These are phyloP conservation scores for Drosophila merina DNA, from an alignment of 2,888 invertebrate genomes.

Conservation along the genomic window DNA sequence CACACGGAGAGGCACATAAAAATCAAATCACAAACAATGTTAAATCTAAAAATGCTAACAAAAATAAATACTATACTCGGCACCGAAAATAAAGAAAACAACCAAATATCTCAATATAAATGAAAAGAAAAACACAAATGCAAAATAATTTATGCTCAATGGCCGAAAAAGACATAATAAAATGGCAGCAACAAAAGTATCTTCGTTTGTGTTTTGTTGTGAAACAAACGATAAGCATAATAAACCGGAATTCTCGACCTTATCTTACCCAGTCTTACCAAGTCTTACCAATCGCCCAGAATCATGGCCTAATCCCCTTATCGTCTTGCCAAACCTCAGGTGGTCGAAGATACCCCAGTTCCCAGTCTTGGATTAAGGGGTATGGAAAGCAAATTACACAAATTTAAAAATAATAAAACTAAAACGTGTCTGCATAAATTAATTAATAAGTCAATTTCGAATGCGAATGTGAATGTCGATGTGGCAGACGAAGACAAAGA, in stretches of 20 bases:
- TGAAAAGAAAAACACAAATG: constrained; percentile 40
- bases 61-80: constrained; percentile 50
- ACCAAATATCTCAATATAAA: constrained; percentile 33
- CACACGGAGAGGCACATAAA: constrained; percentile 44
- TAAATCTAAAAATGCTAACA: constrained; percentile 49
- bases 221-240: constrained; percentile 57
- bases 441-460: constrained; percentile 79
- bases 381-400: constrained; percentile 68
- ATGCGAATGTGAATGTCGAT: constrained; percentile 27
- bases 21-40: constrained; percentile 55
- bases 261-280: constrained; percentile 8
- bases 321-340: not conserved
- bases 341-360: constrained; percentile 16
- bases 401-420: constrained; percentile 82
- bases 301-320: constrained; percentile 7
- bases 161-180: constrained; percentile 64
- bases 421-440: constrained; percentile 83
- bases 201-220: constrained; percentile 27
- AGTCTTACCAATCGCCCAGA: constrained; percentile 5
- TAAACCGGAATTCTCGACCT: constrained; percentile 8
- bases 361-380: constrained; percentile 19
- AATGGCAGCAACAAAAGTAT: constrained; percentile 55
- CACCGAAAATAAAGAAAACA: constrained; percentile 21
- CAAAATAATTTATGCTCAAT: constrained; percentile 74
- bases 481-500: constrained; percentile 19